phyloP scores from a whole-genome alignment of 2,888 invertebrate species.

The Caenorhabditis sp. region DNA sequence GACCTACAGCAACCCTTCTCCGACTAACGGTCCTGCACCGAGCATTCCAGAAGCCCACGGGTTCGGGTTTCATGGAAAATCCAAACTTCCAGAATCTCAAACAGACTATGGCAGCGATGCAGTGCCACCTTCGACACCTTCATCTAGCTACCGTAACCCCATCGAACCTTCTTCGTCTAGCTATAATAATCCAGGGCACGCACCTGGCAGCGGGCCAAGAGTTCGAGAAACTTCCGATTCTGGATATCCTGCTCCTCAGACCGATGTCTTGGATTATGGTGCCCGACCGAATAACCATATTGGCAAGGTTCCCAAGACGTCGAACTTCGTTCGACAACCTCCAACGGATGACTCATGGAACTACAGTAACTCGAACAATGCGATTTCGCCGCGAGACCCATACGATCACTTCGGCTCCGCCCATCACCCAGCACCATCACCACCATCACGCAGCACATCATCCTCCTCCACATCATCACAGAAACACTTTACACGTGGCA shows the following conservation, averaged over 20 bases:
- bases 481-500: neutral
- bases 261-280: slow-evolving; percentile 14
- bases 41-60: neutral
- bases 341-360: neutral
- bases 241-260: neutral
- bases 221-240: neutral
- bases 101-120: neutral
- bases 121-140: neutral
- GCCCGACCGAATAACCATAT: slow-evolving; percentile 2
- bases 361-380: slow-evolving; percentile 50
- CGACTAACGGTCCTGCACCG: neutral
- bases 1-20: neutral
- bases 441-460: slow-evolving; percentile 8
- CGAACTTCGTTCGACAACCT: neutral
- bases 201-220: slow-evolving; percentile 21
- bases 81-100: neutral
- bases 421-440: slow-evolving; percentile 22
- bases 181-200: neutral
- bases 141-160: too few species aligned
- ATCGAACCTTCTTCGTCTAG: neutral
- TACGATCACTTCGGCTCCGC: slow-evolving; percentile 53
- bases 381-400: slow-evolving; percentile 44
- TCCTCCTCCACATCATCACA: neutral
- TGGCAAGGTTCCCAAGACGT: slow-evolving; percentile 8
- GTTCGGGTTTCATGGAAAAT: neutral